phyloP scores from a whole-genome alignment of 2,888 invertebrate species.

The Macrosiphum euphorbiae region DNA sequence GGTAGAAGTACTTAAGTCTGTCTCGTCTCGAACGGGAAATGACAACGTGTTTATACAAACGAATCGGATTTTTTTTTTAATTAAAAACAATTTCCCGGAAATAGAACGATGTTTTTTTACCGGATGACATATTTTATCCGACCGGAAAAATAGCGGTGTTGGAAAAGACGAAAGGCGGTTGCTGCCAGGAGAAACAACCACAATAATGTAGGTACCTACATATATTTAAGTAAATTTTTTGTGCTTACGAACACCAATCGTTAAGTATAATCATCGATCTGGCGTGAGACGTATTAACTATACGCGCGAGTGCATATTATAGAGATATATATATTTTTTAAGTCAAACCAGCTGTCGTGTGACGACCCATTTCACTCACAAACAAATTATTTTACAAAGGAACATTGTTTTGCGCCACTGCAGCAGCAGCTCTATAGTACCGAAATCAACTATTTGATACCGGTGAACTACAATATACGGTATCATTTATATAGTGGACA shows the following conservation, averaged over 20 bases:
- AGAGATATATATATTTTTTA: background rate
- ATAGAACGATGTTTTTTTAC: background rate
- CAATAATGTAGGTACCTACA: background rate
- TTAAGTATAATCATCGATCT: background rate
- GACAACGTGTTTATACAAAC: background rate
- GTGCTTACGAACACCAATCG: background rate
- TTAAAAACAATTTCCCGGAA: background rate
- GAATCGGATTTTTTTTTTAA: background rate
- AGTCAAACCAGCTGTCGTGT: background rate
- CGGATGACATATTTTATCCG: background rate
- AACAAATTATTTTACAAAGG: background rate
- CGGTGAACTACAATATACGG: background rate
- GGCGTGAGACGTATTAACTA: background rate
- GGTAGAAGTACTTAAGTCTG: background rate
- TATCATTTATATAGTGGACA: background rate
- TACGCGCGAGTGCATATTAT: background rate
- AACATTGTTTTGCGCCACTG: background rate
- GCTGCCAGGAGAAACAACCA: background rate
- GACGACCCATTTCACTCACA: background rate
- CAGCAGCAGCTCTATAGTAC: background rate
- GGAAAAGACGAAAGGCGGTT: background rate
- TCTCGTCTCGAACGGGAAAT: background rate
- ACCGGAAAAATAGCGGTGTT: background rate
- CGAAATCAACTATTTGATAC: background rate
- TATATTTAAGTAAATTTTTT: background rate